Percentiles rank a stretch among this genome's conserved stretches.
Evolutionary conservation across 2,113 vertebrate genomes (phyloP).

Genomic region (Ophiodon elongatus): DNA sequence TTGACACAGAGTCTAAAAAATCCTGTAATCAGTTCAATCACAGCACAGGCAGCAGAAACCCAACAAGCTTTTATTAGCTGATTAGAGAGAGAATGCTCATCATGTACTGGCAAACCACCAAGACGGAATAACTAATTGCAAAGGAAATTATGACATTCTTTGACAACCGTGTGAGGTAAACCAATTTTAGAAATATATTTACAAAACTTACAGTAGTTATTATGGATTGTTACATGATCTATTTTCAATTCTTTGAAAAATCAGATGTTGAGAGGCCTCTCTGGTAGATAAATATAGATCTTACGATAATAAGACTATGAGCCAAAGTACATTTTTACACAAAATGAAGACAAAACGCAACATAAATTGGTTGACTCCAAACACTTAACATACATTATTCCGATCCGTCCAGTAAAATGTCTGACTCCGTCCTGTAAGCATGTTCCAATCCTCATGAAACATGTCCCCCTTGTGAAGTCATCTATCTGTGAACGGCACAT

Average conservation of each 20-base stretch:
- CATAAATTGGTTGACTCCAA: not conserved
- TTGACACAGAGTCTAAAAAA: constrained; percentile 32
- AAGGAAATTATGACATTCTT: constrained; percentile 4
- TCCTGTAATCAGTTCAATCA: constrained; percentile 35
- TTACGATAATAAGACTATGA: no score
- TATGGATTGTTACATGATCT: not conserved
- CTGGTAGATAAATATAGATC: no score
- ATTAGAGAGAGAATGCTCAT: constrained; percentile 19
- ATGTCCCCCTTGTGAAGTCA: constrained; percentile 48
- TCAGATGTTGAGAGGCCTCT: not conserved
- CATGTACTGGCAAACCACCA: constrained; percentile 11
- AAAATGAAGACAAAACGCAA: not conserved
- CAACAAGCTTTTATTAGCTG: constrained; percentile 20
- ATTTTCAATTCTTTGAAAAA: constrained; percentile 1
- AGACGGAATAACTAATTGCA: not conserved
- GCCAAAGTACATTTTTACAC: not conserved
- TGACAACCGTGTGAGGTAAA: not conserved
- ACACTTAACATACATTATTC: not conserved
- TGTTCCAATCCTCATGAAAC: constrained; percentile 37
- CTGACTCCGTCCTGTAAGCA: constrained; percentile 45
- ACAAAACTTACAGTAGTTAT: not conserved
- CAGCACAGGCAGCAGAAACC: constrained; percentile 33
- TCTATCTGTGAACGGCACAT: constrained; percentile 73
- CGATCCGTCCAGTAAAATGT: not conserved
- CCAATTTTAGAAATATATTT: constrained; percentile 10